Base-by-base conservation (phyloP, 1,140 invertebrate genomes). In the Macrostomum lignano region DNA sequence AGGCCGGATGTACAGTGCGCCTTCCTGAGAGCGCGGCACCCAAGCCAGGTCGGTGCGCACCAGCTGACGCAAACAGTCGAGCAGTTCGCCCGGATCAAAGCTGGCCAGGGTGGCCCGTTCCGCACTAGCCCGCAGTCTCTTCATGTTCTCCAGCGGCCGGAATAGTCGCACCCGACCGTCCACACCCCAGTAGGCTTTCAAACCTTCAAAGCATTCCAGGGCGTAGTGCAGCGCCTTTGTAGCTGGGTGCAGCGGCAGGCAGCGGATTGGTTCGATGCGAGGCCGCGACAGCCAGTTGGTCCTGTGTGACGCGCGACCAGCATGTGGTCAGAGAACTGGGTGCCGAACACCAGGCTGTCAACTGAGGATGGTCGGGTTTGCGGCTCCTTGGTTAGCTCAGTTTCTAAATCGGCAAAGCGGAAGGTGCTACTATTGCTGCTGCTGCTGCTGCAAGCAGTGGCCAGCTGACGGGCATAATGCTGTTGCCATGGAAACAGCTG, bases 131-230 rank as follows among this genome's bases (percentile, higher is more conserved):
- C 77, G 71, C 76, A 98, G 78, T 40, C 91, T 63, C 36, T 70
- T 65, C 74, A 96, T 82, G 52, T 98, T 96, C 44, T 82, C 58
- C 24, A 88, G 72, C 3, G 88, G 86, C 33, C 91, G 67, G 56
- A 96, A 98, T 39, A 96, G 55, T 41, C 82, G 64, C 33, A 96
- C 77, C 61, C 73, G 74, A 29, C 74, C 74, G 58, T 94, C 84
- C 3, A 68, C 62, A n/a, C 82, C 79, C 47, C 79, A 66, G 51
- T 79, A 94, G 0, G 84, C 84, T 61, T 98, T 98, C 68, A 94
- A 70, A 28, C 91, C 91, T 69, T 98, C 91, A 49, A 96, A 98
- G 35, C 94, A 59, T 67, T 81, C 74, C 21, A 73, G 60, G 5
- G 79, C 77, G 61, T 91, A 91, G 55, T 36, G 34, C n/a, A 36